Conservation (phyloP, 2,888 invertebrate species). For the Clostera curtula region DNA sequence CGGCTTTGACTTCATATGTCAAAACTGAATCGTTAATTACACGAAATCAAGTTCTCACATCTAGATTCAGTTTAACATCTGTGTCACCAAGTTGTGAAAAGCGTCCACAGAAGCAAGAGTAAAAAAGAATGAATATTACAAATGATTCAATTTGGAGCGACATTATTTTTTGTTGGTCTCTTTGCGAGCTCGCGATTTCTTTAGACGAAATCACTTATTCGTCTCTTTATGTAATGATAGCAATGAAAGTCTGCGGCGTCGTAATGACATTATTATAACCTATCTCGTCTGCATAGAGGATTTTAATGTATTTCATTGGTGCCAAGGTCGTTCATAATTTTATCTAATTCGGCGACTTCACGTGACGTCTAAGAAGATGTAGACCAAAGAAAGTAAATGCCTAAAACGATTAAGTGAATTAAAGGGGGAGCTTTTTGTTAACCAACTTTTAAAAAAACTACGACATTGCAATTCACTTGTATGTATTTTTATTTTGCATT, state of each 20-base stretch:
- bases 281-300: slow-evolving; percentile 1
- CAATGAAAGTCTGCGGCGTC: slow-evolving; percentile 38
- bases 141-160: slow-evolving; percentile 64
- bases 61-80: too few species aligned
- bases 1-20: too few species aligned
- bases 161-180: slow-evolving; percentile 60
- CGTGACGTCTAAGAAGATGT: too few species aligned
- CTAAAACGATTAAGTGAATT: too few species aligned
- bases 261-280: slow-evolving; percentile 17
- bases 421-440: too few species aligned
- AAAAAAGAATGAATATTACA: slow-evolving; percentile 64
- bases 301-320: background rate
- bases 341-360: too few species aligned
- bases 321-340: background rate
- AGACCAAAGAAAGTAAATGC: too few species aligned
- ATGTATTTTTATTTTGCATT: too few species aligned
- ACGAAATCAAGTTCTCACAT: too few species aligned
- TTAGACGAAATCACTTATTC: slow-evolving; percentile 50
- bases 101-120: slow-evolving; percentile 44
- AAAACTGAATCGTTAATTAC: too few species aligned
- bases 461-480: too few species aligned
- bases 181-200: slow-evolving; percentile 41
- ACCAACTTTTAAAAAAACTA: too few species aligned
- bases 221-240: slow-evolving; percentile 40
- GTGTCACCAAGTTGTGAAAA: slow-evolving; percentile 28